phyloP scores from a whole-genome alignment of 2,113 vertebrate species.

The Eulemur rufifrons region DNA sequence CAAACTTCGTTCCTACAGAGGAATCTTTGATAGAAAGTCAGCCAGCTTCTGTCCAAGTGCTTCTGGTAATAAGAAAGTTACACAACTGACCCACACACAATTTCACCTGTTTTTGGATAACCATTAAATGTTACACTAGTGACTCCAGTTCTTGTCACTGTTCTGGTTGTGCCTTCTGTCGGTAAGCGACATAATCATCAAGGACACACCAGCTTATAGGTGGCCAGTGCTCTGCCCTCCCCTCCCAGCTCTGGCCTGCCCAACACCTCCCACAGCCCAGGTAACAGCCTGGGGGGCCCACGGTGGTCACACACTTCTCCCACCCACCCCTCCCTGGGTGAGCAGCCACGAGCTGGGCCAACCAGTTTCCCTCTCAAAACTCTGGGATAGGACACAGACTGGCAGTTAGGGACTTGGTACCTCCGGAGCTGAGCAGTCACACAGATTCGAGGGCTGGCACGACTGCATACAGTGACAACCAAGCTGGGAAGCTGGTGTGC shows the following conservation, averaged over 20 bases:
- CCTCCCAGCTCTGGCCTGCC: not conserved
- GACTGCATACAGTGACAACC: not conserved
- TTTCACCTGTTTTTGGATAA: not conserved
- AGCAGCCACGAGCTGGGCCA: not conserved
- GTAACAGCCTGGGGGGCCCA: not conserved
- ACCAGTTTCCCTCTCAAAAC: not conserved
- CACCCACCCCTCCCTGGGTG: not conserved
- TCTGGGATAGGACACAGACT: not conserved
- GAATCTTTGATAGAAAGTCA: not conserved
- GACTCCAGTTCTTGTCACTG: not conserved
- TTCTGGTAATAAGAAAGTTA: not conserved
- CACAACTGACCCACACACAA: not conserved
- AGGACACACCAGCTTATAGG: not conserved
- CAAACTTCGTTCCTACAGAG: not conserved
- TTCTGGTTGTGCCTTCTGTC: not conserved
- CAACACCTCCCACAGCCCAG: not conserved
- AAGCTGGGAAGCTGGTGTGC: not conserved
- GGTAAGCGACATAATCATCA: not conserved
- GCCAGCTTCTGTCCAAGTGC: not conserved
- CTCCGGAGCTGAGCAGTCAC: not conserved
- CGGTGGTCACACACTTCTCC: accelerated
- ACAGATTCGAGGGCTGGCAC: not conserved
- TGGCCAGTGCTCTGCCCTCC: not conserved
- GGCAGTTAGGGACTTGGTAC: not conserved
- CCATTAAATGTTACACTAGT: not conserved